Base-by-base conservation (phyloP, 2,113 vertebrate genomes). In the Equus przewalskii region DNA sequence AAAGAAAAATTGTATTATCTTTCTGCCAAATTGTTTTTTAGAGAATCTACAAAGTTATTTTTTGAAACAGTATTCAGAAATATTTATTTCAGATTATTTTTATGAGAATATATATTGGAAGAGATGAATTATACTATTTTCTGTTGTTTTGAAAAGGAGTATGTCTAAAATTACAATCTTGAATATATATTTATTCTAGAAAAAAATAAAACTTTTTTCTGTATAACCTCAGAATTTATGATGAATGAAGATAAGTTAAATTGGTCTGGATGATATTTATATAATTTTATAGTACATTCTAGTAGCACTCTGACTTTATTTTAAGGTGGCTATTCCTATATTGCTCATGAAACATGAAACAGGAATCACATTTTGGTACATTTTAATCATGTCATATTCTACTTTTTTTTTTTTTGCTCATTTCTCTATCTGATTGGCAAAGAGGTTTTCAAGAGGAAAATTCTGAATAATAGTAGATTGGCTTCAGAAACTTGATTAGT, bases 361-460 rank as follows among this genome's bases (percentile, higher is more conserved):
- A 58, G 54, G 10, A 92, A 91, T 41, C 33, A 54, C 11, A 69
- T 51, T 64, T 92, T 49, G 56, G 24, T 51, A 56, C 19, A 67
- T 85, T 67, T 70, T 92, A 56, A 78, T 90, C 13, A 67, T 69
- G 26, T 76, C 14, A 60, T 67, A 49, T 24, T 79, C 24, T 79
- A 69, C 36, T 41, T 41, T 41, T 41, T 41, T 36, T 60, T 85
- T 85, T 80, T n/a, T 97, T 89, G 22, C 26, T 94, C 62, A 88
- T 75, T 56, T 93, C 41, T 89, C 62, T 75, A 36, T 64, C n/a
- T 41, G 18, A 93, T 18, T 81, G 44, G 67, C 24, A 89, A 85
- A 79, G 8, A 64, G 24, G 73, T 6, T 36, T 84, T 79, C 64
- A 64, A 72, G 84, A 88, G 14, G 13, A 62, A 85, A 95, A 93